These are phyloP conservation scores for Chionodraco myersi DNA, from an alignment of 2,113 vertebrate species.

Conservation along the genomic window DNA sequence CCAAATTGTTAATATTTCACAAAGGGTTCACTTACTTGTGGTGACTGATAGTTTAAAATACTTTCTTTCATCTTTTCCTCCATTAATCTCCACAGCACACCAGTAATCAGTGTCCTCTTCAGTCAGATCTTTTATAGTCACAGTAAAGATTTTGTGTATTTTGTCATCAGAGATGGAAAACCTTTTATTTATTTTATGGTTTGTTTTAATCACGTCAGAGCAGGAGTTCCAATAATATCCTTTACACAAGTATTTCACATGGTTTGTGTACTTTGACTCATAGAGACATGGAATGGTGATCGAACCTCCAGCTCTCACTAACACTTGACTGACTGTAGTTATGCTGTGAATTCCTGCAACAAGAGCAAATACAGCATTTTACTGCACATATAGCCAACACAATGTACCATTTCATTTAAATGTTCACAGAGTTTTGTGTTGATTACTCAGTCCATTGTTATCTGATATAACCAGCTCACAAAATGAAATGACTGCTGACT, in stretches of 20 bases:
- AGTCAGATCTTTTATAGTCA: slow-evolving; percentile 36
- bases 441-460: not conserved
- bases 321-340: slow-evolving; percentile 29
- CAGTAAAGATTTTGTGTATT: slow-evolving; percentile 37
- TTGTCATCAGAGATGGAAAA: slow-evolving; percentile 58
- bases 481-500: slow-evolving; percentile 4
- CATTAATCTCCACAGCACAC: slow-evolving; percentile 46
- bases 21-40: slow-evolving; percentile 23
- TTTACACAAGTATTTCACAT: slow-evolving; percentile 66
- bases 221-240: fast-evolving
- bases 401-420: not conserved
- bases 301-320: slow-evolving; percentile 32
- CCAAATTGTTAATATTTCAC: not conserved
- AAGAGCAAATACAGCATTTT: not conserved
- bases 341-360: slow-evolving; percentile 42
- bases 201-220: not conserved
- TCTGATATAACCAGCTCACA: not conserved
- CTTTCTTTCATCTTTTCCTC: fast-evolving
- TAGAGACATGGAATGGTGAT: slow-evolving; percentile 66
- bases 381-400: not conserved
- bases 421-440: not conserved
- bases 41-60: slow-evolving; percentile 44
- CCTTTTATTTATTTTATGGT: not conserved
- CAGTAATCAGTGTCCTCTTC: slow-evolving; percentile 15
- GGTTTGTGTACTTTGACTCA: fast-evolving